Base-by-base conservation (phyloP, 2,113 vertebrate species). In the Potamarius usumacintae region DNA sequence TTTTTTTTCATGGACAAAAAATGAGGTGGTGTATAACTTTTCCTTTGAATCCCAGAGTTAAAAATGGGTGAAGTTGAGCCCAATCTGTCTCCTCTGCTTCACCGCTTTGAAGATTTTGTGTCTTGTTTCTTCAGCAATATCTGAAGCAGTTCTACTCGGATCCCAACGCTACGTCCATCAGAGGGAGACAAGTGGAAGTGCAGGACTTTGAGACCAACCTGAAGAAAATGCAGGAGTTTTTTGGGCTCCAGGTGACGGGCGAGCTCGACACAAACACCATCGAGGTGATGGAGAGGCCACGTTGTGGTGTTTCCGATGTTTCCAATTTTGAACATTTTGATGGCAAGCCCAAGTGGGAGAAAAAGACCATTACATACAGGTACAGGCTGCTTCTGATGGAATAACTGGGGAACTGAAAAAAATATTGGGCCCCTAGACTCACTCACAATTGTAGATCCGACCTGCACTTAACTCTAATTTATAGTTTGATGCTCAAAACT, bases 351-450 rank as follows among this genome's bases (percentile, higher is more conserved):
- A 96, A 91, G 81, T 96, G 94, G 94, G 5, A 93, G 88, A 96
- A 96, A 87, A 94, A 89, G 60, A 90, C 82, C n/a, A 84, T 96
- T 83, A 96, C 93, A 5, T 94, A 96, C 92, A 96, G 95, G 94
- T 96, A 88, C 1, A 27, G 11, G 14, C 11, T 15, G 30, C 22
- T 52, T 81, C 18, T 27, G 71, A 3, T 52, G 50, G 10, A 17
- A 52, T 67, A 27, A 52, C 42, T 10, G 48, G 3, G 42, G 42
- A 42, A 42, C 42, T 42, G 42, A 4, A 42, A 42, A 42, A 42
- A 42, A 42, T 42, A 42, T 42, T 42, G 42, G 42, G 42, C 42
- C 42, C 42, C 42, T 42, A 3, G 42, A 42, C 42, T 42, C 42
- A 42, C 42, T 42, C 42, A 42, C 42, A 42, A 42, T 42, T 42